These are phyloP conservation scores for Halocynthia aurantium DNA, from an alignment of 23 tunicate genomes.

Conservation along the genomic window DNA sequence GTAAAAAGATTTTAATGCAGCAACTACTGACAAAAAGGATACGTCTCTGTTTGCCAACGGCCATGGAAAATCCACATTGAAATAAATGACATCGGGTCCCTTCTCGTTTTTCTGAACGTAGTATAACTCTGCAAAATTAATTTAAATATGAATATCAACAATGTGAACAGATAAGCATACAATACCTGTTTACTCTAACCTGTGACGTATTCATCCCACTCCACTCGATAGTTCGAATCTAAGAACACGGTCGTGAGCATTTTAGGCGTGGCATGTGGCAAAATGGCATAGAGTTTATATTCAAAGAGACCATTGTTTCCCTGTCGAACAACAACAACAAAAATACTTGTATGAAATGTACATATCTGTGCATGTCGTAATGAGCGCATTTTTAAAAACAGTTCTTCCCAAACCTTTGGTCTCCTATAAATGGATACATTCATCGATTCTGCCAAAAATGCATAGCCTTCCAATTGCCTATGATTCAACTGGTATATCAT, in stretches of 20 bases:
- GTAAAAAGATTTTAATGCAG: no score
- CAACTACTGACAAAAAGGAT: constrained; percentile 26
- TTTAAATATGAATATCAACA: not conserved
- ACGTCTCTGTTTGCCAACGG: constrained; percentile 93
- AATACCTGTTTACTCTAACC: constrained; percentile 21
- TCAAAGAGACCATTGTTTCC: constrained; percentile 64
- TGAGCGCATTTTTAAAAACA: not conserved
- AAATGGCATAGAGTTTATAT: constrained; percentile 75
- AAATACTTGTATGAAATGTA: not conserved
- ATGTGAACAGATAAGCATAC: not conserved
- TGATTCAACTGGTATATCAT: constrained; percentile 57
- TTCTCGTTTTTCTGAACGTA: constrained; percentile 50
- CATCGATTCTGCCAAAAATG: constrained; percentile 62
- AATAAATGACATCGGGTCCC: constrained; percentile 89
- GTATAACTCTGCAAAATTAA: constrained; percentile 46
- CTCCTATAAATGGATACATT: constrained; percentile 71
- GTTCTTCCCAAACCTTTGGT: constrained; percentile 30
- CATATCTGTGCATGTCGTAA: not conserved
- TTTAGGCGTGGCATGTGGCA: constrained; percentile 73
- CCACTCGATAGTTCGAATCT: constrained; percentile 77
- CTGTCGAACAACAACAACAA: not conserved
- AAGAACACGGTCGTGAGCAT: constrained; percentile 74
- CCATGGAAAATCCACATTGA: constrained; percentile 93
- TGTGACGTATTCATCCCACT: constrained; percentile 87
- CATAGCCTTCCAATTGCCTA: constrained; percentile 48